Evolutionary conservation across 2,113 vertebrate genomes (phyloP).

Genomic region (Atherinomorus stipes): DNA sequence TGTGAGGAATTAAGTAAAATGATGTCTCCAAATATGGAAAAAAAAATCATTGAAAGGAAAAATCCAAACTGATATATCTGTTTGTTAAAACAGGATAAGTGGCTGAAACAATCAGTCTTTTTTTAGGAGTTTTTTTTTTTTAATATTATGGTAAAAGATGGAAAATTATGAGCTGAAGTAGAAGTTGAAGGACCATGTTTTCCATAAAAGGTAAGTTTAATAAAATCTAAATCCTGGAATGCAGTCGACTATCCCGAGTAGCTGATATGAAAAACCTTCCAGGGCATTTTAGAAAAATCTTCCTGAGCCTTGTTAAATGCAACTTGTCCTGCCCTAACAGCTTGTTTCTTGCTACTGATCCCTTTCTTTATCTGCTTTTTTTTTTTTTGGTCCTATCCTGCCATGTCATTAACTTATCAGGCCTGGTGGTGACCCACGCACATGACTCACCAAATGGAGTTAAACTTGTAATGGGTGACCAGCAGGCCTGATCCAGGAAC

Average conservation of each 20-base stretch:
- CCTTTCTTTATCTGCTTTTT: conserved; percentile 26
- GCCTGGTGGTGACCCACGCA: conserved; percentile 15
- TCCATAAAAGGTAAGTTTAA: conserved; percentile 39
- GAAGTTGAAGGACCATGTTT: background rate
- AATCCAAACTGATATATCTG: background rate
- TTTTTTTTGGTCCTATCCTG: background rate
- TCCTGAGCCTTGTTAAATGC: conserved; percentile 13
- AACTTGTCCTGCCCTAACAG: conserved; percentile 56
- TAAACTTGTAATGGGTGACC: conserved; percentile 1
- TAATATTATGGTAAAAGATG: background rate
- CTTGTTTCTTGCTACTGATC: conserved; percentile 68
- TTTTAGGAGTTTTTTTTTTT: background rate
- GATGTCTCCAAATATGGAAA: too few species aligned
- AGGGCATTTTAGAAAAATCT: conserved; percentile 9
- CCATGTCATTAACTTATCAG: conserved; percentile 22
- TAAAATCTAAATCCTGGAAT: conserved; percentile 11
- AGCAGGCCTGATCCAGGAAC: conserved; percentile 5
- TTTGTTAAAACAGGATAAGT: too few species aligned
- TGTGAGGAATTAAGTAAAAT: background rate
- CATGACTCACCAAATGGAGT: background rate
- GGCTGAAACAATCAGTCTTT: background rate
- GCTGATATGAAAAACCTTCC: background rate
- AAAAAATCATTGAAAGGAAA: background rate
- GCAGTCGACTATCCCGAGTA: background rate
- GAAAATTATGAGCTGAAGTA: too few species aligned